Conservation (phyloP, 92 coral and sea anemone species). For the Parazoanthus swiftii region DNA sequence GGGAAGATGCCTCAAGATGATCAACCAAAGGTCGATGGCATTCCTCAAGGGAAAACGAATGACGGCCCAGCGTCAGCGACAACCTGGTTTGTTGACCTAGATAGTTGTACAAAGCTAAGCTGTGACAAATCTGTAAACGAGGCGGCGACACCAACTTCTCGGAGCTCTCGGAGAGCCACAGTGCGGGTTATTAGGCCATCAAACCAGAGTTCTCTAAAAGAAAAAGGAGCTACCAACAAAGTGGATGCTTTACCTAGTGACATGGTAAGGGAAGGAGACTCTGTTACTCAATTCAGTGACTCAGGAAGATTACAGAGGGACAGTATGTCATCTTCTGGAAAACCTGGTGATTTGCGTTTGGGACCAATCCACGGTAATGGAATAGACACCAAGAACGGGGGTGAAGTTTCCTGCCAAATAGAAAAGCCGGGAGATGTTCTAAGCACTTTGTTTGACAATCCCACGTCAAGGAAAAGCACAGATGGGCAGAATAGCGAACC, state of each 20-base stretch:
- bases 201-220: neutral
- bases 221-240: neutral
- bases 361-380: neutral
- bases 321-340: neutral
- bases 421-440: neutral
- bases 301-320: neutral
- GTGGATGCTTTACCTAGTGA: neutral
- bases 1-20: neutral
- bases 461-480: neutral
- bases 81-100: constrained; percentile 1
- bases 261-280: neutral
- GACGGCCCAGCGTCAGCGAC: neutral
- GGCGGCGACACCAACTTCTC: neutral
- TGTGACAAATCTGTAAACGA: neutral
- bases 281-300: too few species aligned
- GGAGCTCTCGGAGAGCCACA: neutral
- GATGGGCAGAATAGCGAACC: neutral
- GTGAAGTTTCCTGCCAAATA: neutral
- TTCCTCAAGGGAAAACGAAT: neutral
- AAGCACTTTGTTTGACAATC: neutral
- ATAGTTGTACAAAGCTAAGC: neutral
- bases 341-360: neutral
- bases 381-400: too few species aligned
- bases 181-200: neutral
- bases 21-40: neutral